These are phyloP conservation scores for Stomorhina lunata DNA, from an alignment of 2,888 invertebrate genomes.

Conservation along the genomic window DNA sequence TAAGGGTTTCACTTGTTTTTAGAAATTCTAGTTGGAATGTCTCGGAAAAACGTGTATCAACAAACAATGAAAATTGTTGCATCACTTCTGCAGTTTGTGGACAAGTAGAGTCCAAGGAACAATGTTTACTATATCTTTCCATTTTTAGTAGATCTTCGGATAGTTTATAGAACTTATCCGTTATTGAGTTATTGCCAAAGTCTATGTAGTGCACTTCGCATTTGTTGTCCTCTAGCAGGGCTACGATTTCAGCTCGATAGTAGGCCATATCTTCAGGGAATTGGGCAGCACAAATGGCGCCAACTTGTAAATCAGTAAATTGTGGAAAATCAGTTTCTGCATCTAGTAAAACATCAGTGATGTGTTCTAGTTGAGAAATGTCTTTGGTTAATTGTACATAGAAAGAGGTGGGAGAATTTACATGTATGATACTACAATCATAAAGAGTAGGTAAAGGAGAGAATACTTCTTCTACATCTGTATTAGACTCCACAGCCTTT, in stretches of 20 bases:
- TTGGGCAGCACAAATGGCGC: conserved; percentile 86
- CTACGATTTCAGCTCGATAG: conserved; percentile 91
- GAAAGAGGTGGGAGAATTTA: conserved; percentile 86
- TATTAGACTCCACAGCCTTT: conserved; percentile 68
- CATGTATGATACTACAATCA: conserved; percentile 85
- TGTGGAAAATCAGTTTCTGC: conserved; percentile 72
- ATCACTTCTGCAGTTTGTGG: conserved; percentile 84
- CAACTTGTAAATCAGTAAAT: conserved; percentile 76
- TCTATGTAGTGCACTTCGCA: conserved; percentile 88
- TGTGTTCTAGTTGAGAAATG: conserved; percentile 73
- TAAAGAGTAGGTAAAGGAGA: conserved; percentile 79
- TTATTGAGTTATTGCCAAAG: conserved; percentile 84
- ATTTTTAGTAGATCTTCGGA: conserved; percentile 82
- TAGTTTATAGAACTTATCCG: conserved; percentile 82
- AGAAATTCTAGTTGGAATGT: conserved; percentile 78
- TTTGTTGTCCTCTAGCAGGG: conserved; percentile 87
- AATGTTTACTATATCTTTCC: conserved; percentile 83
- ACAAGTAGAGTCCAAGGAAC: conserved; percentile 82
- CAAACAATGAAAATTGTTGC: conserved; percentile 84
- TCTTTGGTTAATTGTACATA: conserved; percentile 85
- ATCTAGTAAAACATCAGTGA: conserved; percentile 76
- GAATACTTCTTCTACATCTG: conserved; percentile 65
- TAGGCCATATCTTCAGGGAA: conserved; percentile 91
- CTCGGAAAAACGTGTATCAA: conserved; percentile 83
- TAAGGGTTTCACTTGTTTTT: conserved; percentile 69